Percentiles rank a stretch among this genome's conserved stretches.
These are phyloP conservation scores for Aleadryas rufinucha DNA, from an alignment of 2,113 vertebrate species.

Conservation along the genomic window DNA sequence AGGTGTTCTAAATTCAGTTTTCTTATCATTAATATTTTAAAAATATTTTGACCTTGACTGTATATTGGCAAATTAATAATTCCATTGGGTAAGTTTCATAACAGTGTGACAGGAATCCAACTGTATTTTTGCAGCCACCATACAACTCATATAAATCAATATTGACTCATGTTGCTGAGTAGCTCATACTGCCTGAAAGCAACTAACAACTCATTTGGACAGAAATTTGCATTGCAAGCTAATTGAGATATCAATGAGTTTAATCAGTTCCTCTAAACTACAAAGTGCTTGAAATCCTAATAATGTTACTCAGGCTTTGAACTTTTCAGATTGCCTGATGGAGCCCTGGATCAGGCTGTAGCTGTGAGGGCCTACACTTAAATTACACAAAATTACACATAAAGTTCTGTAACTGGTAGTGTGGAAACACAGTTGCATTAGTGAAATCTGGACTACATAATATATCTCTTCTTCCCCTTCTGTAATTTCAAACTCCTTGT, in stretches of 20 bases:
- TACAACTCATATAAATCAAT: neutral
- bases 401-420: neutral
- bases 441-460: neutral
- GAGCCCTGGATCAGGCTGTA: neutral
- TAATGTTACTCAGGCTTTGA: neutral
- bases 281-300: neutral
- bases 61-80: neutral
- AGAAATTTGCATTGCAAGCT: neutral
- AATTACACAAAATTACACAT: neutral
- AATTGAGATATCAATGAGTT: neutral
- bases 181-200: neutral
- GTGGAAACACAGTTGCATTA: neutral
- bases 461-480: neutral
- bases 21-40: neutral
- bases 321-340: neutral
- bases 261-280: neutral
- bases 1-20: neutral
- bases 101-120: neutral
- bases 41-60: neutral
- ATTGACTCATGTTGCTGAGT: neutral
- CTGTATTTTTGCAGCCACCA: neutral
- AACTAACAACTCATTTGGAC: neutral
- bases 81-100: neutral
- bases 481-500: neutral
- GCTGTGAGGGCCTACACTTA: neutral